phyloP scores from a whole-genome alignment of 2,113 vertebrate species.

The Vulpes ferrilata region DNA sequence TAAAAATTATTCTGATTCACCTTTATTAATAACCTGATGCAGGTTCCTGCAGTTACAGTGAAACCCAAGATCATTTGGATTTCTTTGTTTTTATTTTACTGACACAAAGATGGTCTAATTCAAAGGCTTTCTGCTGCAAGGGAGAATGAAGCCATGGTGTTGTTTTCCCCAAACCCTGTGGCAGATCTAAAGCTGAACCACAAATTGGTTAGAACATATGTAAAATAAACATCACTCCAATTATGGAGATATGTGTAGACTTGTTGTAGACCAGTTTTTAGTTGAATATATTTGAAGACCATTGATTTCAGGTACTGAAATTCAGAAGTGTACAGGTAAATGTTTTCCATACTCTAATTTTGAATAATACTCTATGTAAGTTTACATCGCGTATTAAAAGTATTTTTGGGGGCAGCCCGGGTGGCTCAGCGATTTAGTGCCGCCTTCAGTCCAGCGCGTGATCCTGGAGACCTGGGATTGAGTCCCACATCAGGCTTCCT shows the following conservation, averaged over 20 bases:
- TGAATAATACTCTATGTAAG: background rate
- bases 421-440: too few relatives aligned
- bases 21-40: background rate
- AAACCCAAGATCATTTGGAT: background rate
- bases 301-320: background rate
- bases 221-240: background rate
- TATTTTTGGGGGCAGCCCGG: background rate
- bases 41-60: background rate
- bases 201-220: background rate
- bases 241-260: background rate
- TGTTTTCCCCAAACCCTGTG: background rate
- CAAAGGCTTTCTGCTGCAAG: background rate
- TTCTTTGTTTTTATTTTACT: conserved; percentile 34
- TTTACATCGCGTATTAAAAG: background rate
- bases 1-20: background rate
- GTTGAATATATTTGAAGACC: conserved; percentile 35
- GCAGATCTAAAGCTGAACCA: background rate
- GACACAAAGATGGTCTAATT: conserved; percentile 4
- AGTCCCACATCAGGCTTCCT: too few relatives aligned
- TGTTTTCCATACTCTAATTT: background rate
- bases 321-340: background rate
- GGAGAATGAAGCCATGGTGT: background rate
- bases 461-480: too few relatives aligned
- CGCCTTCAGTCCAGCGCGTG: too few relatives aligned
- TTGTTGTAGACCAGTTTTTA: background rate